Conservation (phyloP, 2,797 vertebrate species). For the Poeciliopsis gracilis region DNA sequence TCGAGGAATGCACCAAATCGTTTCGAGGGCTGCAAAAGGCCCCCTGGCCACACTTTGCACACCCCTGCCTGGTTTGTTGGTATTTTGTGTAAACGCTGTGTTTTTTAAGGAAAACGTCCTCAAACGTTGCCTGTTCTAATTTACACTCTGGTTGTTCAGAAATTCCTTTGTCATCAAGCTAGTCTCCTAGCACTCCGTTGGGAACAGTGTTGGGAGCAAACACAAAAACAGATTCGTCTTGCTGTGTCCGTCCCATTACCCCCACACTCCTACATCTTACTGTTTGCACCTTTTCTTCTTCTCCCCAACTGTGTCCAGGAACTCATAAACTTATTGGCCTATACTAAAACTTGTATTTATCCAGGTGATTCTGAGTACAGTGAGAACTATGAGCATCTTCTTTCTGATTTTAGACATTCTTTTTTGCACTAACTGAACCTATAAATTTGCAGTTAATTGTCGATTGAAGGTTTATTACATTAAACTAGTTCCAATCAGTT, state of each 20-base stretch:
- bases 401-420: conserved; percentile 16
- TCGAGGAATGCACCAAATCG: too few species aligned
- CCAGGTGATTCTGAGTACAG: conserved; percentile 40
- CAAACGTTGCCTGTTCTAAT: conserved; percentile 40
- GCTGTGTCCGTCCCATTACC: conserved; percentile 57
- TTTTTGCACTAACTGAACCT: conserved; percentile 2
- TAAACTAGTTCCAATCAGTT: too few species aligned
- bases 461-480: too few species aligned
- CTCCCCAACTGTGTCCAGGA: conserved; percentile 52
- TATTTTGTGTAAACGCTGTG: conserved; percentile 35
- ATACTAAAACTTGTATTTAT: conserved; percentile 59
- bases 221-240: conserved; percentile 62
- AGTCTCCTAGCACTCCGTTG: conserved; percentile 65
- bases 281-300: conserved; percentile 53
- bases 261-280: conserved; percentile 61
- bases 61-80: background rate
- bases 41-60: background rate
- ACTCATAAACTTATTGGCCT: conserved; percentile 47
- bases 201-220: conserved; percentile 21
- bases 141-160: conserved; percentile 55
- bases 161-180: conserved; percentile 65
- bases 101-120: conserved; percentile 47
- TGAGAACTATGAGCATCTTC: conserved; percentile 40
- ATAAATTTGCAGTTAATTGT: background rate
- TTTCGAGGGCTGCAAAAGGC: too few species aligned